phyloP scores from a whole-genome alignment of 1,140 invertebrate species.

The Oppia nitens region DNA sequence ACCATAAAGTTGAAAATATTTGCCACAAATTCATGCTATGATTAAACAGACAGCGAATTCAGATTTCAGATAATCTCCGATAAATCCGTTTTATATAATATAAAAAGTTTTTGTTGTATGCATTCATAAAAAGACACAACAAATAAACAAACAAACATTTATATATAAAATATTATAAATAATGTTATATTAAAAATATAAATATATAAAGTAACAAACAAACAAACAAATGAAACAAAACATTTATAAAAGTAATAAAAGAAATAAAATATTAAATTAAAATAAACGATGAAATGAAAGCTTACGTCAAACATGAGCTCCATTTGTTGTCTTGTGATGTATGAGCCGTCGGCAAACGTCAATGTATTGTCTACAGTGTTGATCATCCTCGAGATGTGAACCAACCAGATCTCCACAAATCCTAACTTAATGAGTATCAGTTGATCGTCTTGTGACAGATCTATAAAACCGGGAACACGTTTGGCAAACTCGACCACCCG shows the following conservation, averaged over 20 bases:
- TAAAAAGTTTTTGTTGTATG: too few relatives aligned
- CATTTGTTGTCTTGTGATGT: slow-evolving; percentile 63
- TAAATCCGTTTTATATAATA: too few relatives aligned
- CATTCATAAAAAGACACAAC: background rate
- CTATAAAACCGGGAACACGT: slow-evolving; percentile 68
- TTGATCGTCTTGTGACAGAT: slow-evolving; percentile 77
- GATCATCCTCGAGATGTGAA: slow-evolving; percentile 65
- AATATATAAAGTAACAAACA: background rate
- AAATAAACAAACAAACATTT: background rate
- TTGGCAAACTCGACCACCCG: slow-evolving; percentile 86
- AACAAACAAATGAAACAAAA: background rate
- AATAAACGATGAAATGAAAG: background rate
- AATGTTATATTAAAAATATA: background rate
- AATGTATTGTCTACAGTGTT: slow-evolving; percentile 43
- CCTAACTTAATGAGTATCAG: slow-evolving; percentile 84
- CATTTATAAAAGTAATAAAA: background rate
- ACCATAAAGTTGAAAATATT: slow-evolving; percentile 39
- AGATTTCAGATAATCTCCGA: too few relatives aligned
- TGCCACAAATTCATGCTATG: slow-evolving; percentile 50
- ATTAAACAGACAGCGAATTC: too few relatives aligned
- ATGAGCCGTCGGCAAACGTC: slow-evolving; percentile 82
- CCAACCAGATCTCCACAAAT: slow-evolving; percentile 91
- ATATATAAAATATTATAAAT: slow-evolving; percentile 9
- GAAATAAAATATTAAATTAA: slow-evolving; percentile 3
- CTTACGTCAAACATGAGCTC: slow-evolving; percentile 86